phyloP scores from a whole-genome alignment of 2,113 vertebrate genomes.

The Triplophysa rosa region DNA sequence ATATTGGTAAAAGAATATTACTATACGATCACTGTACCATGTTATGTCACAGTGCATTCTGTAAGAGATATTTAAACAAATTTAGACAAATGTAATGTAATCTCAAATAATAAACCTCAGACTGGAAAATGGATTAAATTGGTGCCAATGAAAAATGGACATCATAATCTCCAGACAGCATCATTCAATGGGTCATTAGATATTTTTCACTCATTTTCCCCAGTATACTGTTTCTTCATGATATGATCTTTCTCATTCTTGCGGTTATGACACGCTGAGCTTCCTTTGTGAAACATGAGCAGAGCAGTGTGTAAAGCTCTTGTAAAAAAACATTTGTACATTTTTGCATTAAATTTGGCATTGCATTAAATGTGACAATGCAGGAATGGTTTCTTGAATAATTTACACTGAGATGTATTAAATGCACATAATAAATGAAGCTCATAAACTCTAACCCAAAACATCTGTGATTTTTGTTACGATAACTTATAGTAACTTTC shows the following conservation, averaged over 20 bases:
- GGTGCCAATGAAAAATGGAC: not conserved
- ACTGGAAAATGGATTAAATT: slow-evolving; percentile 7
- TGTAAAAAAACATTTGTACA: too few species aligned
- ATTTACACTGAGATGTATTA: not conserved
- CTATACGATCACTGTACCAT: not conserved
- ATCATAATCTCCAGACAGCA: slow-evolving; percentile 11
- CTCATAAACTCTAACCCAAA: too few species aligned
- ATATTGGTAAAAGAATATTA: not conserved
- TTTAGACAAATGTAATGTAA: not conserved
- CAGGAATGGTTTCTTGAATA: not conserved
- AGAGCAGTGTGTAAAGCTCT: too few species aligned
- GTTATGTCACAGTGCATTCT: not conserved
- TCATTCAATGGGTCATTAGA: not conserved
- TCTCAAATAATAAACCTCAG: not conserved
- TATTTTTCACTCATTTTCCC: not conserved
- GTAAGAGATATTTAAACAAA: not conserved
- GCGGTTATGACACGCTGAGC: not conserved
- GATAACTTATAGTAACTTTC: too few species aligned
- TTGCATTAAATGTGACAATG: too few species aligned
- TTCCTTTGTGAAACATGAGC: not conserved
- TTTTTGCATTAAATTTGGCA: too few species aligned
- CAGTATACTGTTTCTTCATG: slow-evolving; percentile 1
- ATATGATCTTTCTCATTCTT: too few species aligned
- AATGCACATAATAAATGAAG: not conserved
- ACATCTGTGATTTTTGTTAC: too few species aligned